Base-by-base conservation (phyloP, 2,888 invertebrate genomes). In the Pammene fasciana region DNA sequence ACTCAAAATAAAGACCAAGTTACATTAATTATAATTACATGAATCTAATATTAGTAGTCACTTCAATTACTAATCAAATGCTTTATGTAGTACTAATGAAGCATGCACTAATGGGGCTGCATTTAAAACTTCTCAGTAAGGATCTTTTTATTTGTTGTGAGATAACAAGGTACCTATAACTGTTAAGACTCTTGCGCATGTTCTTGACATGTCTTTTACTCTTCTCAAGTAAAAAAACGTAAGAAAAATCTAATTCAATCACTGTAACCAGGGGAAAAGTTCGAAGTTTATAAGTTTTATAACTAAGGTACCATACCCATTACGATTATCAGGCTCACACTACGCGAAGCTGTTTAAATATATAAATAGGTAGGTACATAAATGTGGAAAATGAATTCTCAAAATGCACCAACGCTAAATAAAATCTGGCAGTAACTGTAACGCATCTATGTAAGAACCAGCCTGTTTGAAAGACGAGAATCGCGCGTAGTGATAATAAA, bases 111-210 rank as follows among this genome's bases (percentile, higher is more conserved):
- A 73, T 73, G 75, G 74, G 73, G 67, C 55, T 68, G 62, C 55
- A 68, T 79, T 61, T 71, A 74, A 72, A 72, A 72, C 71, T 71
- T 73, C 74, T 80, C 74, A 73, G 72, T 66, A 73, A 72, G 70
- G 74, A 79, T 83, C 86, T 89, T 88, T 88, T 76, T 90, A 93
- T 93, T 93, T 93, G 93, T 93, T 93, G 93, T 93, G 93, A 93
- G 93, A 93, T 89, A 88, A 88, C 85, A 83, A 75, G 79, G 60
- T 67, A 65, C 43, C 43, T 43, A 43, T n/a, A 45, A 77, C 48
- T 62, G 50, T 50, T 52, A 50, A 62, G 50, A 26, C 62, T 50
- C 52, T 41, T 38, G 62, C 18, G 50, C 62, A 52, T 52, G 41
- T 9, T 52, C 38, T 26, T 50, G 18, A 18, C 38, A n/a, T 18